phyloP scores from a whole-genome alignment of 2,888 invertebrate species.

The Carcina quercana region DNA sequence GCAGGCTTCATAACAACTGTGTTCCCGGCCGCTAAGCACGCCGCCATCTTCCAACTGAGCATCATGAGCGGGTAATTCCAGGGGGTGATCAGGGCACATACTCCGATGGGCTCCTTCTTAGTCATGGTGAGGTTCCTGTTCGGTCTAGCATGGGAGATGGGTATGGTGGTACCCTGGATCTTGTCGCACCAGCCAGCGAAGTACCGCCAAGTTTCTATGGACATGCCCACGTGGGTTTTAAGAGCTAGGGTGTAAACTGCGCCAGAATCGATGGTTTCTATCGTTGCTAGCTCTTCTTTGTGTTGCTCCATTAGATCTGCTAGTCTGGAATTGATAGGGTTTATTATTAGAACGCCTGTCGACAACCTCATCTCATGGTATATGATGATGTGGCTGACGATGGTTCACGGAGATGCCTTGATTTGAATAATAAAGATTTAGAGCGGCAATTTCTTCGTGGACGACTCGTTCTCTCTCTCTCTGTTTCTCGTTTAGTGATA shows the following conservation, averaged over 20 bases:
- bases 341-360: no score
- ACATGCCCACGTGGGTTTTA: constrained; percentile 98
- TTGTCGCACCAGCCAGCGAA: constrained; percentile 99
- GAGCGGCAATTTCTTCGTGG: no score
- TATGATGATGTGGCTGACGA: no score
- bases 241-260: constrained; percentile 97
- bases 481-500: no score
- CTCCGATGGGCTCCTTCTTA: constrained; percentile 93
- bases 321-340: constrained; percentile 80
- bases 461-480: no score
- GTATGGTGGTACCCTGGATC: constrained; percentile 92
- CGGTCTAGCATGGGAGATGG: constrained; percentile 93
- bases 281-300: constrained; percentile 95
- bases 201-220: constrained; percentile 96
- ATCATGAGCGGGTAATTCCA: constrained; percentile 99
- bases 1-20: constrained; percentile 98
- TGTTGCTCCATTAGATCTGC: constrained; percentile 97
- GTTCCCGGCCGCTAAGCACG: constrained; percentile 96
- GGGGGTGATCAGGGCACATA: constrained; percentile 94
- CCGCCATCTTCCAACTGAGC: constrained; percentile 99
- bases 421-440: no score
- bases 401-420: no score
- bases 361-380: no score
- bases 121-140: constrained; percentile 91
- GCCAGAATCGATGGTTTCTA: constrained; percentile 95